Conservation (phyloP, 2,797 vertebrate genomes). For the Danio kyathit region DNA sequence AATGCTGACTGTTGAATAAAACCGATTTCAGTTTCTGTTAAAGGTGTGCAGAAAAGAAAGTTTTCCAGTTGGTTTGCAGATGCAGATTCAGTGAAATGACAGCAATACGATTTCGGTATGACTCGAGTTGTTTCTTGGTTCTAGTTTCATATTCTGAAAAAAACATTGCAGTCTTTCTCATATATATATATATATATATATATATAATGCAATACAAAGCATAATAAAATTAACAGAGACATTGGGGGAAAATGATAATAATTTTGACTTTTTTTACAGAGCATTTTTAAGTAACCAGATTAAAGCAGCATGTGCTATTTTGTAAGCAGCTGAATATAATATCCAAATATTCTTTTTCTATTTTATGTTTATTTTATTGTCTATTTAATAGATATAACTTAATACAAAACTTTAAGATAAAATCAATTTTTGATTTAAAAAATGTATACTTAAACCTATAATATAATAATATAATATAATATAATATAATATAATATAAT, state of each 20-base stretch:
- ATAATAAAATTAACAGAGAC: background rate
- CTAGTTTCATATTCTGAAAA: constrained; percentile 10
- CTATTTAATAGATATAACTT: too few relatives aligned
- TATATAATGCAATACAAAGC: background rate
- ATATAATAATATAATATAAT: too few relatives aligned
- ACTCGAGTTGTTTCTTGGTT: background rate
- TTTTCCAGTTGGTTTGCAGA: constrained; percentile 8
- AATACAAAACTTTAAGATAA: too few relatives aligned
- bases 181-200: background rate
- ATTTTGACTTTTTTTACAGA: background rate
- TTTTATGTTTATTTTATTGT: too few relatives aligned
- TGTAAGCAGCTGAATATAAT: background rate
- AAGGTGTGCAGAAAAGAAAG: constrained; percentile 10
- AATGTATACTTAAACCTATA: too few relatives aligned
- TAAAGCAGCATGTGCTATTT: background rate
- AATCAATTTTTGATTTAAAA: too few relatives aligned
- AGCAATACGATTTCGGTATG: constrained; percentile 21
- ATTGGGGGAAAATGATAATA: background rate
- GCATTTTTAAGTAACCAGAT: background rate
- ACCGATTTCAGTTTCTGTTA: background rate
- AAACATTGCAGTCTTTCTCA: background rate
- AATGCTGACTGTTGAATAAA: background rate
- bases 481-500: too few relatives aligned
- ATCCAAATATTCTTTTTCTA: too few relatives aligned
- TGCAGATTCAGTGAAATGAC: constrained; percentile 20